A percentile compares a stretch with the other conserved stretches of the same genome.
Evolutionary conservation across 2,888 invertebrate species (phyloP).

Genomic region (Clitarchus hookeri): DNA sequence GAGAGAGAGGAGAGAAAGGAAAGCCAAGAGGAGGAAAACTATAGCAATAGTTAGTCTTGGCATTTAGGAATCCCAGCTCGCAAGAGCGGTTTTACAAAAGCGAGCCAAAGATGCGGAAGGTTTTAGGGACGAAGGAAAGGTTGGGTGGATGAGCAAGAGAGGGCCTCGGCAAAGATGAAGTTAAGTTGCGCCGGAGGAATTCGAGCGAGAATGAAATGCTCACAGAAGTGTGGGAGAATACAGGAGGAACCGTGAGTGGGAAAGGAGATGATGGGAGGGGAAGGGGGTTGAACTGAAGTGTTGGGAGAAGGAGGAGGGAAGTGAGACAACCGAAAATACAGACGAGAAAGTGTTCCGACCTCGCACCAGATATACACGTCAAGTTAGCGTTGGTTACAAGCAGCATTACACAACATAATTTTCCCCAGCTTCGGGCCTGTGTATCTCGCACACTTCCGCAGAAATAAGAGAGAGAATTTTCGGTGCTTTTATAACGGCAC

Average conservation of each 20-base stretch:
- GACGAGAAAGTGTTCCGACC: neutral
- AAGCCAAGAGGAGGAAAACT: constrained; percentile 26
- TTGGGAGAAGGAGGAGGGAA: neutral
- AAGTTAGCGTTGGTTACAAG: constrained; percentile 6
- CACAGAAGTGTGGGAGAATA: neutral
- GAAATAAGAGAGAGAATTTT: neutral
- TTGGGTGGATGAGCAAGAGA: neutral
- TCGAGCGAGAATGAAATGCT: constrained; percentile 19
- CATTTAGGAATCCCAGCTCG: constrained; percentile 22
- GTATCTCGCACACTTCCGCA: neutral
- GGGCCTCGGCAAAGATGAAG: constrained; percentile 1
- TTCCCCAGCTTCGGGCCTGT: neutral
- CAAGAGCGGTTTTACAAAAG: constrained; percentile 26
- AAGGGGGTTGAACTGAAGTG: neutral
- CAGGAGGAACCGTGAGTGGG: neutral
- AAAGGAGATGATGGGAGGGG: neutral
- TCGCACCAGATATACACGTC: neutral
- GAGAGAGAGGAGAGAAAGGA: constrained; percentile 5
- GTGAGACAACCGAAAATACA: neutral
- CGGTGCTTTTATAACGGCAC: no score
- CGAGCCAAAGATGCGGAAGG: constrained; percentile 22
- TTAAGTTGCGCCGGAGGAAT: constrained; percentile 25
- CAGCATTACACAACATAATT: neutral
- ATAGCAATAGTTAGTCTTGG: constrained; percentile 26
- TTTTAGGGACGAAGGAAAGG: neutral